Conservation (phyloP, 2,113 vertebrate species). For the Leucopternis melanops region DNA sequence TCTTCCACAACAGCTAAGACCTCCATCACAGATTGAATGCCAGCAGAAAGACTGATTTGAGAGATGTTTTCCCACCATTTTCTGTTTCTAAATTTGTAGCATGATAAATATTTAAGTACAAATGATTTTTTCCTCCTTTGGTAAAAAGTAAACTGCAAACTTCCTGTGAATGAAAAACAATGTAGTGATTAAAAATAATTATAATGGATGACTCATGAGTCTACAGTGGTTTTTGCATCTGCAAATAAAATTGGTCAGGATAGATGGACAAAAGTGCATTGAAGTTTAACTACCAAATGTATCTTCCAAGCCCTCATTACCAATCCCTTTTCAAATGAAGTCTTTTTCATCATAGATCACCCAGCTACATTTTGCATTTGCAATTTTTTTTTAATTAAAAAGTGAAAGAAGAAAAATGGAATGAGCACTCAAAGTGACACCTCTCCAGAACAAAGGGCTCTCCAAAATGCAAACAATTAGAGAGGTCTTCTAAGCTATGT, state of each 20-base stretch:
- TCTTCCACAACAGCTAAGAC: not conserved
- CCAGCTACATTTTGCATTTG: not conserved
- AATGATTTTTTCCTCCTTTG: not conserved
- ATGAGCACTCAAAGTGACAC: not conserved
- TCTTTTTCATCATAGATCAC: not conserved
- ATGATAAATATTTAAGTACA: not conserved
- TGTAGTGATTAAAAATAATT: slow-evolving; percentile 34
- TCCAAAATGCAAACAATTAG: not conserved
- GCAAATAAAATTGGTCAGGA: slow-evolving; percentile 3
- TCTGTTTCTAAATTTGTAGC: not conserved
- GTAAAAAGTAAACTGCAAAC: not conserved
- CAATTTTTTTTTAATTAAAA: slow-evolving; percentile 24
- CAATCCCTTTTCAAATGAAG: not conserved
- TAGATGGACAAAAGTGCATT: not conserved
- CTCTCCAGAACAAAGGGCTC: not conserved
- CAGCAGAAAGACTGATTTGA: not conserved
- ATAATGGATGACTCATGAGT: slow-evolving; percentile 27
- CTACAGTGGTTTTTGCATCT: not conserved
- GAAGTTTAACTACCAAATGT: not conserved
- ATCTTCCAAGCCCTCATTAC: not conserved
- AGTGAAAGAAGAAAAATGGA: not conserved
- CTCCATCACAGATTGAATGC: not conserved
- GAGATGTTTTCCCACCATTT: not conserved
- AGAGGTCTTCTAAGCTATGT: not conserved
- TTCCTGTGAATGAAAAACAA: slow-evolving; percentile 22